Percentiles rank a stretch among this genome's conserved stretches.
phyloP scores from a whole-genome alignment of 1,140 invertebrate species.

The Alviniconcha marisindica region DNA sequence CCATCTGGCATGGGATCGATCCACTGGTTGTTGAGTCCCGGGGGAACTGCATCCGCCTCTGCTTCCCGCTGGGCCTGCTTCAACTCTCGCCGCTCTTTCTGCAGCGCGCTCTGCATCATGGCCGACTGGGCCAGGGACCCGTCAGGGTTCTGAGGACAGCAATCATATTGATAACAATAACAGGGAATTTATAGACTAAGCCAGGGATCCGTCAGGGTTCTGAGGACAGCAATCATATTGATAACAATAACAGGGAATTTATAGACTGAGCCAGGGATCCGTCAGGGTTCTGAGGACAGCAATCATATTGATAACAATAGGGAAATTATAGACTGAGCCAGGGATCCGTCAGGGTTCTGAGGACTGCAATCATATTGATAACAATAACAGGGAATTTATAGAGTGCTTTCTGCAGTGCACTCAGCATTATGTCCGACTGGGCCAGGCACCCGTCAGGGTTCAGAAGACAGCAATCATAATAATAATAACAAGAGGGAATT shows the following conservation, averaged over 20 bases:
- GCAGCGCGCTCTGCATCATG: constrained; percentile 99
- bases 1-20: constrained; percentile 95
- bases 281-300: constrained; percentile 90
- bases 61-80: constrained; percentile 83
- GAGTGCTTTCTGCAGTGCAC: constrained; percentile 98
- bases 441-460: constrained; percentile 99
- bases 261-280: constrained; percentile 97
- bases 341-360: constrained; percentile 96
- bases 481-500: constrained; percentile 20
- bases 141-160: constrained; percentile 90
- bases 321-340: constrained; percentile 98
- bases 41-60: constrained; percentile 90
- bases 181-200: constrained; percentile 91
- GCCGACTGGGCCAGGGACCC: constrained; percentile 98
- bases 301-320: too few species aligned
- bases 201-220: constrained; percentile 98
- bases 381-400: constrained; percentile 22
- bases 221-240: too few species aligned
- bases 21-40: constrained; percentile 93
- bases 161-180: too few species aligned
- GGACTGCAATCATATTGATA: too few species aligned
- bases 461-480: too few species aligned
- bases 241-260: constrained; percentile 22
- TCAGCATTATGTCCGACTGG: constrained; percentile 99
- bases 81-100: constrained; percentile 91